Base-by-base conservation (phyloP, 2,797 vertebrate species). In the Acrocephalus scirpaceus region DNA sequence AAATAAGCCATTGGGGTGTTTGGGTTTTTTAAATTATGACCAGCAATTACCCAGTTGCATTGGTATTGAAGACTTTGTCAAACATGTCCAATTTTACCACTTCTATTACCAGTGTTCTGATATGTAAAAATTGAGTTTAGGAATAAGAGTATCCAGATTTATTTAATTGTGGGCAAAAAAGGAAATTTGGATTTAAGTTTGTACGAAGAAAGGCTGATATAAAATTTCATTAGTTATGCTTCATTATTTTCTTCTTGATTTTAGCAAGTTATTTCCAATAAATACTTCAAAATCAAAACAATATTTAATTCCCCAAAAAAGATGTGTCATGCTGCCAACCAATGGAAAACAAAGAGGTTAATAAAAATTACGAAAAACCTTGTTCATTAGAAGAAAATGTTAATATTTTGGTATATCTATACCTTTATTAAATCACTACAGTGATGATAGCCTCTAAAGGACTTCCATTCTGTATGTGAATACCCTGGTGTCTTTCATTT, bases 11-110 rank as follows among this genome's bases (percentile, higher is more conserved):
- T 17, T 67, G 5, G 32, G 12, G 4, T 5, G 11, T 48, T 42
- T 18, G 3, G 1, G 0, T 5, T 50, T 64, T 71, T 44, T 4
- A 2, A 71, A 72, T 14, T 69, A 13, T 3, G 3, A n/a, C 14
- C 15, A 40, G 22, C 5, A 70, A 57, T 80, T 70, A 56, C 6
- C 3, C 26, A 67, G 15, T 60, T 83, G 36, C 45, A 57, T 9
- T 53, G 7, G 7, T 50, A 36, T 5, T 61, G 40, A 88, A 42
- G n/a, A 60, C 21, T 64, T 44, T 44, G 25, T 21, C 61, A 88
- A 88, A 57, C 45, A 56, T 4, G 3, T 40, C 40, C 14, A 54
- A 44, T 84, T 84, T 80, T 78, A 36, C 4, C 34, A 74, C 32
- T 50, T 83, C 8, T 13, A 26, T 7, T 50, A 26, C 4, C 44